Evolutionary conservation across 1,140 invertebrate species (phyloP).

Genomic region (Drosophila sp.): DNA sequence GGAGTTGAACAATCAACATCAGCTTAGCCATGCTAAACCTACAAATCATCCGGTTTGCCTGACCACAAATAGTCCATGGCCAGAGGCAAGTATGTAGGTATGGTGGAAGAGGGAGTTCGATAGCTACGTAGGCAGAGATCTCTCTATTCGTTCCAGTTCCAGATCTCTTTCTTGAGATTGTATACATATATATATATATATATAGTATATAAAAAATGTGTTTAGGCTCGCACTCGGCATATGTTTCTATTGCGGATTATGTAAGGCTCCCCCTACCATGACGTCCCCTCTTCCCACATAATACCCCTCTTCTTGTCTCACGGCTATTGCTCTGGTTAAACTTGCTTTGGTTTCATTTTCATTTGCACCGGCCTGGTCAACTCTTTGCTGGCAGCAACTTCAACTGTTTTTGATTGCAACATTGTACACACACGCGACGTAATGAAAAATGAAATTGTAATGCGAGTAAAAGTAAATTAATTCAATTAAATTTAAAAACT

Average conservation of each 20-base stretch:
- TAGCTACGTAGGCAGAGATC: neutral
- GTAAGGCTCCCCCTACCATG: constrained; percentile 30
- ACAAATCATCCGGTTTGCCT: constrained; percentile 59
- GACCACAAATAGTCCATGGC: constrained; percentile 43
- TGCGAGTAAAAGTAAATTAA: constrained; percentile 30
- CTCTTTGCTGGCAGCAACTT: constrained; percentile 20
- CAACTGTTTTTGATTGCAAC: constrained; percentile 46
- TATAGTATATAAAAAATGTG: constrained; percentile 20
- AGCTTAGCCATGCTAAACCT: constrained; percentile 71
- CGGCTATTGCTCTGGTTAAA: constrained; percentile 47
- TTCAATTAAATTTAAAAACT: constrained; percentile 1
- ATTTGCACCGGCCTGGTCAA: constrained; percentile 51
- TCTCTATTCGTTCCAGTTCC: constrained; percentile 29
- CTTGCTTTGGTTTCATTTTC: constrained; percentile 55
- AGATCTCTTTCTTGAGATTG: constrained; percentile 39
- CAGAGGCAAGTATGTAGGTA: neutral
- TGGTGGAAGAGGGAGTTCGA: neutral
- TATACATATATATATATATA: neutral
- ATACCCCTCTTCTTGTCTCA: constrained; percentile 18
- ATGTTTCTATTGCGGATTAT: constrained; percentile 56
- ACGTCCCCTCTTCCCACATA: neutral
- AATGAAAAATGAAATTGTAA: constrained; percentile 26
- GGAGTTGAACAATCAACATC: constrained; percentile 53
- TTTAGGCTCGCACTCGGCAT: constrained; percentile 20
- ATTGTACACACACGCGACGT: constrained; percentile 18